Evolutionary conservation across 2,797 vertebrate species (phyloP).

Genomic region (Acipenser transmontanus): DNA sequence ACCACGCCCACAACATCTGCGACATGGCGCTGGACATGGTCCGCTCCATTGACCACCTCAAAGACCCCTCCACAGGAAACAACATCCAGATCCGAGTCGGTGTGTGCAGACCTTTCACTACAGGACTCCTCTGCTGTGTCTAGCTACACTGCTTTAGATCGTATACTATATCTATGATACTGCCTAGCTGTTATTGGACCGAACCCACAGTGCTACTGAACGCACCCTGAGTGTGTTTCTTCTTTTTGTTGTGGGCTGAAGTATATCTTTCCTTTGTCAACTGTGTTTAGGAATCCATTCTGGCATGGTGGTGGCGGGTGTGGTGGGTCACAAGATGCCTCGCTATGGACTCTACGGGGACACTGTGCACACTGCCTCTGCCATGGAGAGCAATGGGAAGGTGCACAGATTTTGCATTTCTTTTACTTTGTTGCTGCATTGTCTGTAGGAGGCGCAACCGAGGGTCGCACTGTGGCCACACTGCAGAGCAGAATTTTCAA

Average conservation of each 20-base stretch:
- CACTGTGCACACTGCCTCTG: conserved; percentile 63
- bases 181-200: not conserved
- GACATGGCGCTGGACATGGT: conserved; percentile 70
- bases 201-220: no score
- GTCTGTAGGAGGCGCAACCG: no score
- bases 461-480: no score
- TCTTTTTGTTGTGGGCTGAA: not conserved
- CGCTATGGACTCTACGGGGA: conserved; percentile 64
- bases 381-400: conserved; percentile 70
- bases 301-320: conserved; percentile 64
- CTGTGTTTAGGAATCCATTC: conserved; percentile 57
- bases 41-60: conserved; percentile 63
- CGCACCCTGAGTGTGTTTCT: not conserved
- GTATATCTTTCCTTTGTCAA: not conserved
- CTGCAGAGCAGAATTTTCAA: no score
- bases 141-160: no score
- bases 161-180: no score
- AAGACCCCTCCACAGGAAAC: conserved; percentile 64
- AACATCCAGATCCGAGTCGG: conserved; percentile 64
- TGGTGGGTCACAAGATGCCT: conserved; percentile 67
- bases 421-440: no score
- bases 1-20: conserved; percentile 65
- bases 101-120: conserved; percentile 24
- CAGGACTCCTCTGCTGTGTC: no score
- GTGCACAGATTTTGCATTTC: conserved; percentile 19